phyloP scores from a whole-genome alignment of 2,113 vertebrate species.

The Vombatus ursinus region DNA sequence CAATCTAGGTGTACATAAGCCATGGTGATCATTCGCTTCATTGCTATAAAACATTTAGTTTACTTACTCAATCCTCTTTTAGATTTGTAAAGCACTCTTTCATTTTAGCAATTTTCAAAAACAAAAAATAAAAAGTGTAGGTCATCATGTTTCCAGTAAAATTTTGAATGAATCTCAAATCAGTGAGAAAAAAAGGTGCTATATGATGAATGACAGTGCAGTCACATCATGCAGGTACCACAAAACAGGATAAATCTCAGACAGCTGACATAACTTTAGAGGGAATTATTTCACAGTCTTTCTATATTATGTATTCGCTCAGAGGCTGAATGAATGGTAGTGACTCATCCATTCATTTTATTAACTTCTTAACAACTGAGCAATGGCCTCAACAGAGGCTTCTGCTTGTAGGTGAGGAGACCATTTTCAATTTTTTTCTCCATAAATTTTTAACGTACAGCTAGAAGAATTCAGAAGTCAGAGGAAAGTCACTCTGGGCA shows the following conservation, averaged over 20 bases:
- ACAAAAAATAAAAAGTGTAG: slow-evolving; percentile 10
- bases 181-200: background rate
- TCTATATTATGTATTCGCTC: background rate
- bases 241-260: background rate
- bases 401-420: slow-evolving; percentile 5
- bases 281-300: background rate
- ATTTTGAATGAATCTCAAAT: slow-evolving; percentile 50
- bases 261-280: background rate
- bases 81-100: background rate
- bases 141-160: slow-evolving; percentile 43
- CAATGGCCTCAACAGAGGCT: background rate
- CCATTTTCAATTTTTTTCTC: slow-evolving; percentile 17
- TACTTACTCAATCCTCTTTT: slow-evolving; percentile 7
- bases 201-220: slow-evolving; percentile 7
- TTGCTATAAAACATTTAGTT: background rate
- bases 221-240: background rate
- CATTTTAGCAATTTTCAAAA: slow-evolving; percentile 43
- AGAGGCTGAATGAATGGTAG: background rate
- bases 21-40: background rate
- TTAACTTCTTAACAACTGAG: background rate
- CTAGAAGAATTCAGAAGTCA: slow-evolving; percentile 8
- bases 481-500: background rate
- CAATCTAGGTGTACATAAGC: background rate
- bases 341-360: background rate
- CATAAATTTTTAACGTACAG: slow-evolving; percentile 6